Evolutionary conservation across 2,113 vertebrate genomes (phyloP).

Genomic region (Phrynocephalus versicolor): DNA sequence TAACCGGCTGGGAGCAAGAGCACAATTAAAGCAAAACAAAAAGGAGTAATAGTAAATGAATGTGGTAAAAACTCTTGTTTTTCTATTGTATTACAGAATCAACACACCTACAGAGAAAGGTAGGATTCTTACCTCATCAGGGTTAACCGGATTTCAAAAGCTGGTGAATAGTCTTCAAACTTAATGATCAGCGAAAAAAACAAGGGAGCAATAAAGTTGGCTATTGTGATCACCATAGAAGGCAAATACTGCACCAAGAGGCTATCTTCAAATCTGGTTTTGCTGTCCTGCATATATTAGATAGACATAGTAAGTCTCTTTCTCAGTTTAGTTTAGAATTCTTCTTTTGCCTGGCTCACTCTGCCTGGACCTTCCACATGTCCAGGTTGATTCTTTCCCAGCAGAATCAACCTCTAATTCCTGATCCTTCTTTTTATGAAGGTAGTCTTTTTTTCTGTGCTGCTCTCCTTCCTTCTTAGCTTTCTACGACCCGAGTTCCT

Average conservation of each 20-base stretch:
- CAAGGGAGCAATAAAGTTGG: slow-evolving; percentile 87
- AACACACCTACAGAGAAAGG: slow-evolving; percentile 30
- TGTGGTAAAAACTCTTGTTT: background rate
- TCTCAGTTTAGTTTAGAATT: background rate
- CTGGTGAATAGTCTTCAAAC: slow-evolving; percentile 92
- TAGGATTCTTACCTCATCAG: slow-evolving; percentile 82
- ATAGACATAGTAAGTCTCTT: background rate
- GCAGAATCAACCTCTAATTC: background rate
- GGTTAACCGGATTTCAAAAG: slow-evolving; percentile 91
- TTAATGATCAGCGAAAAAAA: slow-evolving; percentile 87
- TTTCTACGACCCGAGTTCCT: too few species aligned
- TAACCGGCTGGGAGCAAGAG: slow-evolving; percentile 9
- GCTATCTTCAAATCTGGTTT: slow-evolving; percentile 59
- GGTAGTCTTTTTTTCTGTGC: background rate
- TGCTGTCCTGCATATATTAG: slow-evolving; percentile 41
- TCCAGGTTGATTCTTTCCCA: background rate
- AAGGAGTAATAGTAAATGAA: background rate
- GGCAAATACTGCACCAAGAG: slow-evolving; percentile 90
- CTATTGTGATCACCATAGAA: slow-evolving; percentile 92
- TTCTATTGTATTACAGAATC: slow-evolving; percentile 2
- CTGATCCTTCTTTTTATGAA: background rate
- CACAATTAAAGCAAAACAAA: background rate
- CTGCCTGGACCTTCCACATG: background rate
- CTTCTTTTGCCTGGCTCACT: fast-evolving
- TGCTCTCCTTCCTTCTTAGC: background rate